Base-by-base conservation (phyloP, 1,140 invertebrate genomes). In the Scaptomyza pallida region DNA sequence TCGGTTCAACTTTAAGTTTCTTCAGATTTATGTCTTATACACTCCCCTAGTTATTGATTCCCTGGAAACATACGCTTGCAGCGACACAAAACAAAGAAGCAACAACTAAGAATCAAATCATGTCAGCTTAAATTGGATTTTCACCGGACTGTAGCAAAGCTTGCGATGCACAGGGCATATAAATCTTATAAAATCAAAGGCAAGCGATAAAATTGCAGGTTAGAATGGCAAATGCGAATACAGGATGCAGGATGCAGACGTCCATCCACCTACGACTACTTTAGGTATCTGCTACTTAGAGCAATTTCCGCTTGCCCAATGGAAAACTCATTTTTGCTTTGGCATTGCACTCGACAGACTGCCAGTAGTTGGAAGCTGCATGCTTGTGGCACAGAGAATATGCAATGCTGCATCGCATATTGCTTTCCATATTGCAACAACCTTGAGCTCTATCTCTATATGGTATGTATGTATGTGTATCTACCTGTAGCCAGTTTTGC, bases 271-370 rank as follows among this genome's bases (percentile, higher is more conserved):
- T 19, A 12, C 16, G 4, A 12, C 3, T 17, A 16, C 35, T 54
- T 54, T 15, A 23, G 23, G 37, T 21, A 12, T 1, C 23, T 17
- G 41, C 43, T 60, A 19, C 26, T n/a, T 8, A 15, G 9, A 0
- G 43, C 61, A 64, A 64, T 56, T 56, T 64, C 61, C 61, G 61
- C 30, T 47, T 23, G 41, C 15, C 44, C 43, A 19, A 6, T 35
- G 19, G 10, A 52, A 48, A 33, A 61, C 35, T 50, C 21, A 26
- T 41, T 55, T 9, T 13, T 23, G n/a, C 17, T 30, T 30, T 30
- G 15, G 44, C 59, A 19, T n/a, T 62, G 59, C 35, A 51, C 5
- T 30, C 43, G 45, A 5, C 56, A 26, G 17, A 9, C 4, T 17
- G n/a, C 15, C 41, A n/a, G 17, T 16, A 50, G 16, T 17, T 60